These are phyloP conservation scores for Tokudaia tokunoshimensis DNA, from an alignment of 2,797 vertebrate genomes.

Conservation along the genomic window DNA sequence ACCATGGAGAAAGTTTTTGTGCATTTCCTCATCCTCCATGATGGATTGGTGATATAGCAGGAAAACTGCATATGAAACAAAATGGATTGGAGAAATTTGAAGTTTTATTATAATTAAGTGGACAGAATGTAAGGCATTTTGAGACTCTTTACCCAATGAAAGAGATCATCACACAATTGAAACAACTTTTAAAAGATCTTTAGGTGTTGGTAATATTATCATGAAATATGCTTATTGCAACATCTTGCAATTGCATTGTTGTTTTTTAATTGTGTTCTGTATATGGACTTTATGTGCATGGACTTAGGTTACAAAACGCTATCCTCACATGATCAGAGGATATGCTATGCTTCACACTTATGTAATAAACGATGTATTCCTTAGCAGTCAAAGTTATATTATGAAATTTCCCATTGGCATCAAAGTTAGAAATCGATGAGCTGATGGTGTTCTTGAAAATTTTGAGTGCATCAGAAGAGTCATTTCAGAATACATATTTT, in stretches of 20 bases:
- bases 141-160: background rate
- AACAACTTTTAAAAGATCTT: conserved; percentile 31
- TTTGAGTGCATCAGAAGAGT: background rate
- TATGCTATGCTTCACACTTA: background rate
- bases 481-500: background rate
- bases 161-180: background rate
- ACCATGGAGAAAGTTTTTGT: background rate
- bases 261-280: background rate
- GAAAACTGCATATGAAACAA: background rate
- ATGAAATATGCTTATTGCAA: background rate
- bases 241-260: background rate
- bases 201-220: background rate
- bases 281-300: background rate
- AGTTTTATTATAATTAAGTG: background rate
- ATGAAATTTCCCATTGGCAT: background rate
- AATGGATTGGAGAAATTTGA: background rate
- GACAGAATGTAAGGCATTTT: background rate
- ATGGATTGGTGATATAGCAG: background rate
- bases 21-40: background rate
- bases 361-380: background rate
- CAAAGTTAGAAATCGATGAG: background rate
- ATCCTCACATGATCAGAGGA: background rate
- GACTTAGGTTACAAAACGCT: background rate
- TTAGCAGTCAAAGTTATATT: background rate
- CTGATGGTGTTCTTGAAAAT: background rate